Conservation (phyloP, 2,113 vertebrate species). For the Conger conger region DNA sequence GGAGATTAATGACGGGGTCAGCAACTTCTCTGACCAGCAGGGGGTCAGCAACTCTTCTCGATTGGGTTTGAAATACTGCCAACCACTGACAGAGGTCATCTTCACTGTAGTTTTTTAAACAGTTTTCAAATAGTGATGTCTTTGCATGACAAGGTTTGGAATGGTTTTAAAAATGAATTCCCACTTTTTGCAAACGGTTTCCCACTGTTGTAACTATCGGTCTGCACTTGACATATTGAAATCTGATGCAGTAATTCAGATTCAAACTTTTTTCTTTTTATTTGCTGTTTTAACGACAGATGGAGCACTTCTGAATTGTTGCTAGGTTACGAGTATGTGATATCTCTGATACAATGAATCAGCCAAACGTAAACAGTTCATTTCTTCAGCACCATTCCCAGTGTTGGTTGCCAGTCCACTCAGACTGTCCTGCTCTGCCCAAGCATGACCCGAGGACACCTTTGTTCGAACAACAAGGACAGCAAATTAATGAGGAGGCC, state of each 20-base stretch:
- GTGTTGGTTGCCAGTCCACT: slow-evolving; percentile 29
- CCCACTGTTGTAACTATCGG: too few relatives aligned
- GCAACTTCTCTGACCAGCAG: too few relatives aligned
- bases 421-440: not conserved
- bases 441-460: slow-evolving; percentile 5
- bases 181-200: too few relatives aligned
- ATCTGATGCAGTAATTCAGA: too few relatives aligned
- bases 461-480: slow-evolving; percentile 25
- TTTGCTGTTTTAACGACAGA: too few relatives aligned
- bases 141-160: not conserved
- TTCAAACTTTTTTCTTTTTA: too few relatives aligned
- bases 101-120: not conserved
- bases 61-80: slow-evolving; percentile 18
- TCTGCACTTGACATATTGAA: too few relatives aligned
- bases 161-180: not conserved
- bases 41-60: slow-evolving; percentile 10
- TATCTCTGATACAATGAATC: too few relatives aligned
- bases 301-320: too few relatives aligned
- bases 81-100: not conserved
- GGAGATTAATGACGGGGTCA: slow-evolving; percentile 24
- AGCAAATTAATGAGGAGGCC: slow-evolving; percentile 10
- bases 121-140: not conserved
- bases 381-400: slow-evolving; percentile 44
- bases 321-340: too few relatives aligned
- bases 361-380: too few relatives aligned